Evolutionary conservation across 2,888 invertebrate genomes (phyloP).

Genomic region (Dryomyza anilis): DNA sequence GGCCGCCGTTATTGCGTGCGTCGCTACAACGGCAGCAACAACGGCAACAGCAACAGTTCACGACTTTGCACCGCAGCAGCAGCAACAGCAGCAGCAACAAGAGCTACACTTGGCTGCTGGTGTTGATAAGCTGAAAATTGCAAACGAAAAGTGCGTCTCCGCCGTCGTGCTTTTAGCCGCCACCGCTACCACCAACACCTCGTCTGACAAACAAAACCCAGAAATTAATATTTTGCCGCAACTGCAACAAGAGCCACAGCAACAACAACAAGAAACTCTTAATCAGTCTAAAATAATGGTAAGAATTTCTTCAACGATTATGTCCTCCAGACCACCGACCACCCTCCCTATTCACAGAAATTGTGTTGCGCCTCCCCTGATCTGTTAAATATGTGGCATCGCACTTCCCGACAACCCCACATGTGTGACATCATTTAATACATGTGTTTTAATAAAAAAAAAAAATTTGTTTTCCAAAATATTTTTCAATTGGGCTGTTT

Average conservation of each 20-base stretch:
- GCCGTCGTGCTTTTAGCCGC: not conserved
- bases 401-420: too few relatives aligned
- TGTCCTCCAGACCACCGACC: conserved; percentile 33
- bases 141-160: not conserved
- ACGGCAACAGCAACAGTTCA: conserved; percentile 35
- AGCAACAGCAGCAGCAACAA: conserved; percentile 33
- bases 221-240: not conserved
- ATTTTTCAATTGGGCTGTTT: too few relatives aligned
- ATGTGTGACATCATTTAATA: too few relatives aligned
- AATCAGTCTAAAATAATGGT: conserved; percentile 22
- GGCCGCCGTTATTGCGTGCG: conserved; percentile 45
- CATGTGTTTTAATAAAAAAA: too few relatives aligned
- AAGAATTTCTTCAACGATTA: conserved; percentile 21
- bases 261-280: conserved; percentile 1
- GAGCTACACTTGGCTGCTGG: conserved; percentile 23
- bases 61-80: conserved; percentile 32
- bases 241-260: conserved; percentile 6
- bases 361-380: too few relatives aligned
- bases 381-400: too few relatives aligned
- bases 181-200: not conserved
- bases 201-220: not conserved
- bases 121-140: conserved; percentile 21
- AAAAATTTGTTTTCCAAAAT: too few relatives aligned
- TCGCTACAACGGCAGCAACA: conserved; percentile 31
- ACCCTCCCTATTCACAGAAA: not conserved